Conservation (phyloP, 2,113 vertebrate genomes). For the Tachysurus vachellii region DNA sequence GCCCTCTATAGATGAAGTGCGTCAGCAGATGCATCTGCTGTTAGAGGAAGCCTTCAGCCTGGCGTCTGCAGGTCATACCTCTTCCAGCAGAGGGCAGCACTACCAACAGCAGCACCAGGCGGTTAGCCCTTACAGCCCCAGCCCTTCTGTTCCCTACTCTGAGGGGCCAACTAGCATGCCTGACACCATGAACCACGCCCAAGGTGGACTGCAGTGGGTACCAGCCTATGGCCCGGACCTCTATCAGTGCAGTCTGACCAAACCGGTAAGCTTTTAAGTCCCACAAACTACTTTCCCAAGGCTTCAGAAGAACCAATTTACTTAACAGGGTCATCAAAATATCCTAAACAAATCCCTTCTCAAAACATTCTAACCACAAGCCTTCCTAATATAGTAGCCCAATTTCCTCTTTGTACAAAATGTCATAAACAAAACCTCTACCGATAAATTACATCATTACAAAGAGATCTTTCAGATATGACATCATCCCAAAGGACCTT, state of each 20-base stretch:
- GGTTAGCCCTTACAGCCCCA: constrained; percentile 78
- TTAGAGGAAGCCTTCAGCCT: constrained; percentile 98
- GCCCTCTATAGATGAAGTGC: constrained; percentile 96
- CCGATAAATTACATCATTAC: neutral
- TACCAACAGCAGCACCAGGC: constrained; percentile 59
- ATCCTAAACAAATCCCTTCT: neutral
- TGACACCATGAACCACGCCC: constrained; percentile 83
- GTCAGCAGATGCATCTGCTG: constrained; percentile 98
- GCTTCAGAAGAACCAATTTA: neutral
- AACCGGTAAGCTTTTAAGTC: constrained; percentile 80
- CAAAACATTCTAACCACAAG: neutral
- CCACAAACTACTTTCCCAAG: neutral
- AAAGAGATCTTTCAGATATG: neutral
- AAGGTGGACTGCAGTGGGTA: constrained; percentile 90
- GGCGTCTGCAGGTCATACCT: constrained; percentile 88
- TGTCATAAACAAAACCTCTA: neutral
- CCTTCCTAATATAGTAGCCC: too few relatives aligned
- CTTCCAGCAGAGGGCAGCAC: constrained; percentile 77
- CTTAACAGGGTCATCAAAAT: neutral
- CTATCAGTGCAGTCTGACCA: constrained; percentile 93
- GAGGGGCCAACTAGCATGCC: constrained; percentile 95
- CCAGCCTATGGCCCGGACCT: constrained; percentile 89
- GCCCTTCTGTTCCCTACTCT: constrained; percentile 84
- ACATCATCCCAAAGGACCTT: neutral
- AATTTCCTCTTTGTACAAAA: neutral